phyloP scores from a whole-genome alignment of 2,113 vertebrate genomes.

The Pyrgilauda ruficollis region DNA sequence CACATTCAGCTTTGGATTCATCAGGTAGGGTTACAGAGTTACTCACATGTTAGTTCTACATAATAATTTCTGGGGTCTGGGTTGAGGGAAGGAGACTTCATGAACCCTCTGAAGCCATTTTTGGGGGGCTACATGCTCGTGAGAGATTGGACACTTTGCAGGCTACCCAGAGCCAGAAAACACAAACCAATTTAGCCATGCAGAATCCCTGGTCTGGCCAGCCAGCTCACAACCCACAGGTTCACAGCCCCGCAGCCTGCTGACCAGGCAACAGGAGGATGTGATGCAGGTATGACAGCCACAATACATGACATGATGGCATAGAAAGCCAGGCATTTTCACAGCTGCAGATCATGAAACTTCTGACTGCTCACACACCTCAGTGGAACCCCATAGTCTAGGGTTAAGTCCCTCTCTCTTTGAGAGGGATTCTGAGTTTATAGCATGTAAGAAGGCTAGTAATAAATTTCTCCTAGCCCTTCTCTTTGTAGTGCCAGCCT shows the following conservation, averaged over 20 bases:
- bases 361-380: neutral
- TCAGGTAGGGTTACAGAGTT: neutral
- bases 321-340: neutral
- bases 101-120: neutral
- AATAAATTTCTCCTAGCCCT: neutral
- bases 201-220: neutral
- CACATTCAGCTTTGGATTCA: neutral
- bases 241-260: neutral
- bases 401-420: accelerated
- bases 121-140: neutral
- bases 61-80: neutral
- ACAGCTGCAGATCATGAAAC: neutral
- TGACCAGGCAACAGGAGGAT: neutral
- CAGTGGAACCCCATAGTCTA: accelerated
- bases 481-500: neutral
- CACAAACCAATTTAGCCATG: neutral
- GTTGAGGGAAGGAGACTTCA: neutral
- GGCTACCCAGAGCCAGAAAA: neutral
- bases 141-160: neutral
- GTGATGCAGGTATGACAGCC: neutral
- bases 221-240: neutral
- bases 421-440: neutral
- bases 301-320: accelerated
- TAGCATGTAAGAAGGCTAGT: neutral
- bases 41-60: neutral